These are phyloP conservation scores for Andrena fulva DNA, from an alignment of 2,888 invertebrate genomes.

Conservation along the genomic window DNA sequence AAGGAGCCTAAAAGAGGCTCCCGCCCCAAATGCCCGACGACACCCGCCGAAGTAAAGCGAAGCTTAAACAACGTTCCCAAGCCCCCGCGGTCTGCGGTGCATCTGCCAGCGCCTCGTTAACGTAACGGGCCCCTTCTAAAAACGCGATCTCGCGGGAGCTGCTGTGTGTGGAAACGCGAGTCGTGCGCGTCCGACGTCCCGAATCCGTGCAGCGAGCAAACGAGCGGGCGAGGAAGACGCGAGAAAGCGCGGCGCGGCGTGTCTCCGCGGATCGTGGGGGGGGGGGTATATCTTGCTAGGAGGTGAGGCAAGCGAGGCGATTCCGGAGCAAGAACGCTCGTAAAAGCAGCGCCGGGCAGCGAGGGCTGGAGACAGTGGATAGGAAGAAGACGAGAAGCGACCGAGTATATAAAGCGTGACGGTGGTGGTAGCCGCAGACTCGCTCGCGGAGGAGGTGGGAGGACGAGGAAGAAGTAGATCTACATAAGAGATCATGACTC, in stretches of 20 bases:
- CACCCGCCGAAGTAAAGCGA: background rate
- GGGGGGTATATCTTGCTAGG: constrained; percentile 65
- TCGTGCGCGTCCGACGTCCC: constrained; percentile 56
- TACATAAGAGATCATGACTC: constrained; percentile 81
- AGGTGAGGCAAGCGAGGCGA: constrained; percentile 71
- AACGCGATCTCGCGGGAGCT: constrained; percentile 21
- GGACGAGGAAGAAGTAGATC: constrained; percentile 69
- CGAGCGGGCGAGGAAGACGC: constrained; percentile 30
- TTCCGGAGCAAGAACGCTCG: constrained; percentile 65
- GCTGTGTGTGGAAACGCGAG: constrained; percentile 60
- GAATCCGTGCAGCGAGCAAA: constrained; percentile 46
- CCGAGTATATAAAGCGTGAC: constrained; percentile 25
- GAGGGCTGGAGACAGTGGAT: constrained; percentile 16
- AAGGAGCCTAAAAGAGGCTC: too few relatives aligned
- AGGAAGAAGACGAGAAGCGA: constrained; percentile 37
- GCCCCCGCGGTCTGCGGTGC: background rate
- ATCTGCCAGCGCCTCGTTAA: constrained; percentile 40
- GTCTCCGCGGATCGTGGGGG: constrained; percentile 65
- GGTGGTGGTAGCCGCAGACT: constrained; percentile 12
- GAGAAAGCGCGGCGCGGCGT: constrained; percentile 61
- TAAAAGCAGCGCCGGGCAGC: constrained; percentile 31
- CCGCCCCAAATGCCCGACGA: too few relatives aligned
- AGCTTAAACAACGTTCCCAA: background rate
- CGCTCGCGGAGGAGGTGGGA: constrained; percentile 33
- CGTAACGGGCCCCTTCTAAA: constrained; percentile 54